phyloP scores from a whole-genome alignment of 2,888 invertebrate genomes.

The Ormyrus labotus region DNA sequence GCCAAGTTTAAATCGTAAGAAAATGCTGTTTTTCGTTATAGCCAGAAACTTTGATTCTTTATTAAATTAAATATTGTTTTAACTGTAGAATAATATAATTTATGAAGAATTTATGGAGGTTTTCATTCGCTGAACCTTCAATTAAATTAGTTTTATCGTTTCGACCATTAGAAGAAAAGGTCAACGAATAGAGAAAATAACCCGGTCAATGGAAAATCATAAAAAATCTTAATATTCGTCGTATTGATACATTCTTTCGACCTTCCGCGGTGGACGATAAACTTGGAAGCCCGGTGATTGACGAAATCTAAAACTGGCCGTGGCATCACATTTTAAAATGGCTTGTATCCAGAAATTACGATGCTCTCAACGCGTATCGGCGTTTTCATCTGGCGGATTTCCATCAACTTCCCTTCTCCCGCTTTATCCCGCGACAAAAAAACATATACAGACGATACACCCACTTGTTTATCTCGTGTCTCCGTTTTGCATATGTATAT shows the following conservation, averaged over 20 bases:
- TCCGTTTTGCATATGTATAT: neutral
- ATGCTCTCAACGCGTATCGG: conserved; percentile 64
- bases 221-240: conserved; percentile 18
- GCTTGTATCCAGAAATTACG: conserved; percentile 71
- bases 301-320: conserved; percentile 71
- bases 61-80: too few relatives aligned
- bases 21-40: too few relatives aligned
- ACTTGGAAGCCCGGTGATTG: conserved; percentile 63
- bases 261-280: conserved; percentile 51
- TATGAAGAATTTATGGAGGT: too few relatives aligned
- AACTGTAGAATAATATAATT: too few relatives aligned
- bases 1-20: conserved; percentile 27
- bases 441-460: conserved; percentile 59
- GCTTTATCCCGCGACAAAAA: conserved; percentile 6
- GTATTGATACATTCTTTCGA: conserved; percentile 25
- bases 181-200: neutral
- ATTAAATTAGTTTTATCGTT: too few relatives aligned
- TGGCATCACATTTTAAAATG: conserved; percentile 70
- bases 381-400: conserved; percentile 66
- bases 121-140: too few relatives aligned
- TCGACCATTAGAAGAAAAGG: neutral
- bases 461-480: conserved; percentile 61
- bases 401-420: conserved; percentile 54
- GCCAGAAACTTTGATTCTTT: too few relatives aligned
- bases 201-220: too few relatives aligned